A percentile compares a stretch with the other conserved stretches of the same genome.
These are phyloP conservation scores for Diadophis punctatus DNA, from an alignment of 2,113 vertebrate genomes.

Conservation along the genomic window DNA sequence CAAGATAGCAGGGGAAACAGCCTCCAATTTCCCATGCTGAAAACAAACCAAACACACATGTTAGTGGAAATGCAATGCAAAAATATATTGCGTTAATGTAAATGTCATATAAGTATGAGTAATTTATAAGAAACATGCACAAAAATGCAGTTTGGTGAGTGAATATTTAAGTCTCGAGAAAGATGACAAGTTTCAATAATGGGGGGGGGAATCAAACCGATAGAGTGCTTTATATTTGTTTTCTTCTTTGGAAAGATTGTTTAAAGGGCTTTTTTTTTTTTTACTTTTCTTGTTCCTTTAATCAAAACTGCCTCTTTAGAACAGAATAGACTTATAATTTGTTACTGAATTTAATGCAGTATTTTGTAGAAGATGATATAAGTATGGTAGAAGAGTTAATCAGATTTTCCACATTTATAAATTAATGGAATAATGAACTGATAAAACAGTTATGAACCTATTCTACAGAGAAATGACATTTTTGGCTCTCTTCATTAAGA, in stretches of 20 bases:
- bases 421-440: constrained; percentile 75
- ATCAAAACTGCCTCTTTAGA: background rate
- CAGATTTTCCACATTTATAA: constrained; percentile 69
- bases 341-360: constrained; percentile 60
- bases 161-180: background rate
- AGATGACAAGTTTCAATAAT: background rate
- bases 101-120: background rate
- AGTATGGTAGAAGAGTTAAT: constrained; percentile 68
- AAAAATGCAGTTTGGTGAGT: background rate
- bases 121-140: background rate
- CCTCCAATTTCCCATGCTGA: background rate
- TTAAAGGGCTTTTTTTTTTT: background rate
- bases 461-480: constrained; percentile 66
- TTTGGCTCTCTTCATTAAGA: constrained; percentile 71
- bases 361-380: constrained; percentile 55
- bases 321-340: constrained; percentile 46
- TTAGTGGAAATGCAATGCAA: background rate
- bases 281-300: background rate
- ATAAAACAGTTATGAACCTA: constrained; percentile 72
- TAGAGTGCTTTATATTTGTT: background rate
- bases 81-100: background rate
- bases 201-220: rapidly evolving
- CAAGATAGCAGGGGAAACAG: background rate
- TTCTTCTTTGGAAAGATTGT: background rate
- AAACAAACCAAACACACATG: background rate